Evolutionary conservation across 2,113 vertebrate species (phyloP).

Genomic region (Nycticebus coucang): DNA sequence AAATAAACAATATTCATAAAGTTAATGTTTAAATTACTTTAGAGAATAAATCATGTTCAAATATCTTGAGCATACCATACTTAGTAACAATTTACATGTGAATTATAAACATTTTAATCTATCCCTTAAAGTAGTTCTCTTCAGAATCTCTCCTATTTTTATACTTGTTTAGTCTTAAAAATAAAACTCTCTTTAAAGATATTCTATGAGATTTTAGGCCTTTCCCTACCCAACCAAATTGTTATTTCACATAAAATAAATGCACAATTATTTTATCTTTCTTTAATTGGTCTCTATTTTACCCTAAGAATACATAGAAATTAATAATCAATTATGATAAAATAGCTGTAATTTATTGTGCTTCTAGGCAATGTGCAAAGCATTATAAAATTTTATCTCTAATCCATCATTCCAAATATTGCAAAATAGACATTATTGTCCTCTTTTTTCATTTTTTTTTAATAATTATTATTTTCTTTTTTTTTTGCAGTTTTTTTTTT

Average conservation of each 20-base stretch:
- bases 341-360: background rate
- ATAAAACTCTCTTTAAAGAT: constrained; percentile 41
- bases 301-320: constrained; percentile 36
- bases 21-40: constrained; percentile 77
- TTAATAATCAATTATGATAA: constrained; percentile 14
- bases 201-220: background rate
- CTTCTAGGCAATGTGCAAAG: background rate
- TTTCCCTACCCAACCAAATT: background rate
- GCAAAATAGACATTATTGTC: background rate
- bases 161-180: constrained; percentile 55
- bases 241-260: constrained; percentile 44
- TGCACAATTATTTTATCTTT: constrained; percentile 25
- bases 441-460: background rate
- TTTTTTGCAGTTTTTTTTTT: too few species aligned
- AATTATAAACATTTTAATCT: constrained; percentile 70
- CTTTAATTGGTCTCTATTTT: constrained; percentile 28
- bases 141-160: constrained; percentile 41
- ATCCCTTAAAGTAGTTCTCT: constrained; percentile 30
- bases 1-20: constrained; percentile 72
- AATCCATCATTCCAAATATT: background rate
- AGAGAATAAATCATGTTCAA: constrained; percentile 69
- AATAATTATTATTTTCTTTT: too few species aligned
- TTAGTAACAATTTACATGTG: constrained; percentile 71
- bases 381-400: constrained; percentile 28
- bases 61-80: constrained; percentile 60